Conservation (phyloP, 2,888 invertebrate species). For the Epistrophe grossulariae region DNA sequence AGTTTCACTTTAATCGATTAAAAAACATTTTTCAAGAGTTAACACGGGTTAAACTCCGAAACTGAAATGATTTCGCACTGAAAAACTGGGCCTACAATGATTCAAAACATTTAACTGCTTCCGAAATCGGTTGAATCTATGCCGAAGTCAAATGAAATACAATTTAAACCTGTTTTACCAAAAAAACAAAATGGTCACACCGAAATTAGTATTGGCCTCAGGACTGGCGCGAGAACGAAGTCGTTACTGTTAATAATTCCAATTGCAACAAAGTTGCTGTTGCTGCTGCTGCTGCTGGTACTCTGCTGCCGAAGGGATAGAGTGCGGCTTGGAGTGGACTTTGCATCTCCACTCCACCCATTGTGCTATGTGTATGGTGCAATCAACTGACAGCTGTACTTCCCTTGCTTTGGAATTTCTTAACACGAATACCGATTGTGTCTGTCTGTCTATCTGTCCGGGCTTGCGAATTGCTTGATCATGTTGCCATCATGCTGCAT, state of each 20-base stretch:
- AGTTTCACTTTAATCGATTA: too few relatives aligned
- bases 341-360: constrained; percentile 53
- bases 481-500: constrained; percentile 22
- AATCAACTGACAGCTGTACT: constrained; percentile 66
- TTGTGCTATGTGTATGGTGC: constrained; percentile 39
- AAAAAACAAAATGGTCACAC: neutral
- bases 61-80: too few relatives aligned
- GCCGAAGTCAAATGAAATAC: too few relatives aligned
- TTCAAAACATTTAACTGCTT: too few relatives aligned
- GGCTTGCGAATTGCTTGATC: constrained; percentile 66
- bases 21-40: too few relatives aligned
- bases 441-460: constrained; percentile 29
- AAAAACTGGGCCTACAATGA: too few relatives aligned
- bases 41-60: too few relatives aligned
- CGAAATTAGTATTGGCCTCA: constrained; percentile 3
- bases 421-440: constrained; percentile 44
- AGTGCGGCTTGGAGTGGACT: constrained; percentile 1
- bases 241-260: constrained; percentile 40
- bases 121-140: too few relatives aligned
- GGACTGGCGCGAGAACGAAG: constrained; percentile 31
- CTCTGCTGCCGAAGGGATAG: constrained; percentile 8
- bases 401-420: constrained; percentile 52
- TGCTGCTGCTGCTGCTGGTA: neutral
- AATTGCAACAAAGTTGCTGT: constrained; percentile 44
- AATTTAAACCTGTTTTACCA: neutral